phyloP scores from a whole-genome alignment of 2,888 invertebrate species.

The Scelioninae gen. 1 region DNA sequence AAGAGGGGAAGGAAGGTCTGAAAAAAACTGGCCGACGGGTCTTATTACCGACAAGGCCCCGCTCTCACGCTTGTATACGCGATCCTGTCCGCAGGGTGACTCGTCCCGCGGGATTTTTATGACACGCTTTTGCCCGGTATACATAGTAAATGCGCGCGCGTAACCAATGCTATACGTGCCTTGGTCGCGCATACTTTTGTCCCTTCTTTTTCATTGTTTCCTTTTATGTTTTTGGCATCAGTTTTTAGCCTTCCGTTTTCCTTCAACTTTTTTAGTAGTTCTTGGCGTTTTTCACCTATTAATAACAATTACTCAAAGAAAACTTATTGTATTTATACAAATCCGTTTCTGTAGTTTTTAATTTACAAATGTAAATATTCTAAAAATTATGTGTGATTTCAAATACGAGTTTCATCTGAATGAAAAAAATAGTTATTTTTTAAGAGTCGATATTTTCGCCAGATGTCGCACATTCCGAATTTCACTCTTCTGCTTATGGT shows the following conservation, averaged over 20 bases:
- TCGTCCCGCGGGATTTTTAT: slow-evolving; percentile 82
- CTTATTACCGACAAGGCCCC: slow-evolving; percentile 83
- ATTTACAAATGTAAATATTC: no score
- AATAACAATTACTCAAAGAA: no score
- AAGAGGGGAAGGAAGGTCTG: slow-evolving; percentile 70
- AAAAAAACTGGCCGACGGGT: slow-evolving; percentile 84
- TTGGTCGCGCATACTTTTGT: slow-evolving; percentile 28
- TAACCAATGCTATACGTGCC: slow-evolving; percentile 40
- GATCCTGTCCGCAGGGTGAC: slow-evolving; percentile 76
- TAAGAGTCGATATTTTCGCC: no score
- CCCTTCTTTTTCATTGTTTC: slow-evolving; percentile 3
- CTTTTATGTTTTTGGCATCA: slow-evolving; percentile 18
- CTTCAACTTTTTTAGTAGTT: no score
- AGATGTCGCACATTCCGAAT: no score
- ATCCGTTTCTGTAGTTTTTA: no score
- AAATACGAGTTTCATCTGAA: no score
- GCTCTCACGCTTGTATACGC: slow-evolving; percentile 82
- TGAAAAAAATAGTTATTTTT: no score
- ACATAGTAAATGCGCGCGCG: slow-evolving; percentile 49
- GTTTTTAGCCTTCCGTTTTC: slow-evolving; percentile 8
- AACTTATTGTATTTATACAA: no score
- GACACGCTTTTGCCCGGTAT: slow-evolving; percentile 72
- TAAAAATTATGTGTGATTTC: no score
- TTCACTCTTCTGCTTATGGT: no score
- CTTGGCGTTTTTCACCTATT: no score